phyloP scores from a whole-genome alignment of 64 coral and sea anemone species.

The Porites lutea region DNA sequence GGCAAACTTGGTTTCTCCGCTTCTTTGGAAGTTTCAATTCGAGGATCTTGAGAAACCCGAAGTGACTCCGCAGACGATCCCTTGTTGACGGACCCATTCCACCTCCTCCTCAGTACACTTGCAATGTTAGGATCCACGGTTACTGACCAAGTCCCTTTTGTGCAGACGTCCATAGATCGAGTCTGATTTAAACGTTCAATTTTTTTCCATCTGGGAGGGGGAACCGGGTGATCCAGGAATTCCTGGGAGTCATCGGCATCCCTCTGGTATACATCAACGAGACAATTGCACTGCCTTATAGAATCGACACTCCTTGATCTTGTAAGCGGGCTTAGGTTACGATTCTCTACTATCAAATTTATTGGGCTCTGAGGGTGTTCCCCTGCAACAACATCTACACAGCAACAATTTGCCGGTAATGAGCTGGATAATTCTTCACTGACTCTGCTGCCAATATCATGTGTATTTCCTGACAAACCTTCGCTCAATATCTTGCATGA shows the following conservation, averaged over 20 bases:
- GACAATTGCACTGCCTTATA: not conserved
- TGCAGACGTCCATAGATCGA: not conserved
- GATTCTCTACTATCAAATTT: constrained; percentile 26
- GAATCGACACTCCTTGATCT: not conserved
- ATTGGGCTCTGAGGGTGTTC: not conserved
- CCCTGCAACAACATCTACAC: not conserved
- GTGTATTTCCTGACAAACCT: not conserved
- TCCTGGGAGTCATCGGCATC: not conserved
- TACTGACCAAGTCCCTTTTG: not conserved
- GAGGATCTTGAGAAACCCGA: not conserved
- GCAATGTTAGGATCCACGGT: constrained; percentile 18
- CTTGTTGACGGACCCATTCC: not conserved
- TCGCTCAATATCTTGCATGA: not conserved
- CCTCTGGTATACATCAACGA: not conserved
- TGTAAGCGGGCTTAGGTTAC: not conserved
- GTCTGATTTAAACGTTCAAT: not conserved
- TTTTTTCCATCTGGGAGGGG: constrained; percentile 20
- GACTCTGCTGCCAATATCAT: not conserved
- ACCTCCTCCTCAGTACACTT: not conserved
- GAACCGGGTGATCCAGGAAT: not conserved
- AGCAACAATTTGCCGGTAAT: constrained; percentile 13
- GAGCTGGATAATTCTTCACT: not conserved
- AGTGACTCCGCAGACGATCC: too few species aligned
- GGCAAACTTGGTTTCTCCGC: not conserved
- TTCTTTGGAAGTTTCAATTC: not conserved